A percentile compares a stretch with the other conserved stretches of the same genome.
Evolutionary conservation across 2,888 invertebrate species (phyloP).

Genomic region (Megaustenia siamemsis): DNA sequence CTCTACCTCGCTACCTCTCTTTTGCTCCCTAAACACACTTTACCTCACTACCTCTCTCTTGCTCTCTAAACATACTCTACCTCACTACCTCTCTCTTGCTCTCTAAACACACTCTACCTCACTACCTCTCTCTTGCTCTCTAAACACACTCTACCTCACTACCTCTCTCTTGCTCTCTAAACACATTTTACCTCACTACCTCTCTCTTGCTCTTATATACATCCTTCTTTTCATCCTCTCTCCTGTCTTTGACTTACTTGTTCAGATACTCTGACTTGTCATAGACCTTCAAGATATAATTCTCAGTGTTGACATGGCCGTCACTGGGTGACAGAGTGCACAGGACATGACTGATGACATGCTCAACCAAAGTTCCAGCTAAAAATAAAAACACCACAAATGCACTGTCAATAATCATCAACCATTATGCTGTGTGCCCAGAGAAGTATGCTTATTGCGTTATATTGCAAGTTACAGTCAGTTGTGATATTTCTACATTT

Average conservation of each 20-base stretch:
- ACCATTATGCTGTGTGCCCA: too few relatives aligned
- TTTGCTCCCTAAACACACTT: too few relatives aligned
- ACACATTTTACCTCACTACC: neutral
- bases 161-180: neutral
- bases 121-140: neutral
- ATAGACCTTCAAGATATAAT: constrained; percentile 89
- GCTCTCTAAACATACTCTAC: too few relatives aligned
- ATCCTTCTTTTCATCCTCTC: neutral
- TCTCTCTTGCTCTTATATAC: neutral
- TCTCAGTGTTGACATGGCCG: constrained; percentile 75
- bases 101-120: too few relatives aligned
- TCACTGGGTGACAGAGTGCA: constrained; percentile 65
- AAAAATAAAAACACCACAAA: constrained; percentile 57
- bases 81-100: too few relatives aligned
- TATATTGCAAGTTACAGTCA: too few relatives aligned
- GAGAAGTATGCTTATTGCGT: too few relatives aligned
- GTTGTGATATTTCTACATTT: too few relatives aligned
- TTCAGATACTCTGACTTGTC: constrained; percentile 94
- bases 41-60: too few relatives aligned
- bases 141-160: neutral
- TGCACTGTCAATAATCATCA: too few relatives aligned
- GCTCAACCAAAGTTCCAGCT: constrained; percentile 85
- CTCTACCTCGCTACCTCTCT: too few relatives aligned
- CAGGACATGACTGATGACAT: constrained; percentile 80
- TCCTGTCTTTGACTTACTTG: constrained; percentile 81